Evolutionary conservation across 2,797 vertebrate species (phyloP).

Genomic region (Pangasius macronema): DNA sequence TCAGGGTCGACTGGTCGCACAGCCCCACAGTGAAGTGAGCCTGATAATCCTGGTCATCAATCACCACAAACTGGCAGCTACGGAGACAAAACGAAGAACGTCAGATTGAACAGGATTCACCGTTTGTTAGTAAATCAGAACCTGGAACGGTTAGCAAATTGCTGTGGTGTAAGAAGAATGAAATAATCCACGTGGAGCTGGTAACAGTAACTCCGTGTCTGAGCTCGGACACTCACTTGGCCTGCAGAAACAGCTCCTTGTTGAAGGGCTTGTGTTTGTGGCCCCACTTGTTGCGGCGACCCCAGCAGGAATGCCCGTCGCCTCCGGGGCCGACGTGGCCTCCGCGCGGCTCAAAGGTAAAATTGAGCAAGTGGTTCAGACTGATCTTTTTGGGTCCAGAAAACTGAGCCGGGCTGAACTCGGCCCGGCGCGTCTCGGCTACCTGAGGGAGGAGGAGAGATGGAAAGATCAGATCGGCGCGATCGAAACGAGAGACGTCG

Average conservation of each 20-base stretch:
- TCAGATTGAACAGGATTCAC: not conserved
- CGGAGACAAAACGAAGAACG: conserved; percentile 35
- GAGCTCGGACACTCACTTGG: conserved; percentile 83
- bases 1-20: too few relatives aligned
- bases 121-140: too few relatives aligned
- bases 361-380: conserved; percentile 97
- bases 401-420: conserved; percentile 98
- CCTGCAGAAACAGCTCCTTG: conserved; percentile 98
- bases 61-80: conserved; percentile 98
- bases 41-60: conserved; percentile 94
- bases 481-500: not conserved
- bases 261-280: conserved; percentile 96
- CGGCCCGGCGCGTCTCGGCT: conserved; percentile 95
- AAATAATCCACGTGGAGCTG: not conserved
- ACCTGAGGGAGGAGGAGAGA: conserved; percentile 73
- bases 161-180: too few relatives aligned
- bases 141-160: not conserved
- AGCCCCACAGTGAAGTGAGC: conserved; percentile 96
- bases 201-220: not conserved
- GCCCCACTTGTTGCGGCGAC: conserved; percentile 96
- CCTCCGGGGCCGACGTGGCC: conserved; percentile 79
- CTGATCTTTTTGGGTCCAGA: conserved; percentile 98
- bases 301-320: conserved; percentile 87
- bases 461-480: too few relatives aligned
- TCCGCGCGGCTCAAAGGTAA: conserved; percentile 97